A percentile compares a stretch with the other conserved stretches of the same genome.
These are phyloP conservation scores for Zaprionus davidi DNA, from an alignment of 1,140 invertebrate species.

Conservation along the genomic window DNA sequence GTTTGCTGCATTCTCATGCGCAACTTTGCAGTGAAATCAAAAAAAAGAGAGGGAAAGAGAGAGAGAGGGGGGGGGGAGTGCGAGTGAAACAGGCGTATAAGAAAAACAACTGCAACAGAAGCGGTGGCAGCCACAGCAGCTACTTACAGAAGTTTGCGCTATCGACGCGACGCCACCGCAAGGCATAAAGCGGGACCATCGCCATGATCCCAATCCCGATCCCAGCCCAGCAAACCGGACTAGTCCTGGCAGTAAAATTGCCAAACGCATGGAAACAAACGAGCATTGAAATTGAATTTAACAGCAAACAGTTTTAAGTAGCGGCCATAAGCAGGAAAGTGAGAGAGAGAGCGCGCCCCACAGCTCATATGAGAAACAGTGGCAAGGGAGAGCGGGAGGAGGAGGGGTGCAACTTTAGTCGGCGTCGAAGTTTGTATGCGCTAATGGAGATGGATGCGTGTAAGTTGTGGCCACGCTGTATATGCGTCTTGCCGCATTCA, in stretches of 20 bases:
- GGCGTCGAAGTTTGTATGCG: constrained; percentile 68
- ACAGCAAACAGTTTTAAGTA: constrained; percentile 81
- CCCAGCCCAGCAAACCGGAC: constrained; percentile 3
- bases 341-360: background rate
- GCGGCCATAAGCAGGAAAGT: constrained; percentile 30
- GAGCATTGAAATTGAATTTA: constrained; percentile 82
- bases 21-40: constrained; percentile 68
- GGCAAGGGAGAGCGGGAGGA: background rate
- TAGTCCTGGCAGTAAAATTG: constrained; percentile 51
- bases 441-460: constrained; percentile 75
- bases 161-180: constrained; percentile 58
- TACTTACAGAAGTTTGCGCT: constrained; percentile 66
- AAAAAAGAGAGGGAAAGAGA: constrained; percentile 22
- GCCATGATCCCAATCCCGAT: constrained; percentile 18
- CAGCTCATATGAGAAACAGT: constrained; percentile 26
- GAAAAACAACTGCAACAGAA: constrained; percentile 35
- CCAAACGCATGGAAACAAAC: constrained; percentile 73
- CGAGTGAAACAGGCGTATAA: background rate
- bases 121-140: constrained; percentile 41
- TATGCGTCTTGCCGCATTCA: constrained; percentile 60
- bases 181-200: constrained; percentile 65
- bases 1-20: constrained; percentile 82
- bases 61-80: no score
- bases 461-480: constrained; percentile 56
- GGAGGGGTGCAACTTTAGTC: constrained; percentile 29